Percentiles rank a stretch among this genome's conserved stretches.
These are phyloP conservation scores for Campaea margaritaria DNA, from an alignment of 2,888 invertebrate species.

Conservation along the genomic window DNA sequence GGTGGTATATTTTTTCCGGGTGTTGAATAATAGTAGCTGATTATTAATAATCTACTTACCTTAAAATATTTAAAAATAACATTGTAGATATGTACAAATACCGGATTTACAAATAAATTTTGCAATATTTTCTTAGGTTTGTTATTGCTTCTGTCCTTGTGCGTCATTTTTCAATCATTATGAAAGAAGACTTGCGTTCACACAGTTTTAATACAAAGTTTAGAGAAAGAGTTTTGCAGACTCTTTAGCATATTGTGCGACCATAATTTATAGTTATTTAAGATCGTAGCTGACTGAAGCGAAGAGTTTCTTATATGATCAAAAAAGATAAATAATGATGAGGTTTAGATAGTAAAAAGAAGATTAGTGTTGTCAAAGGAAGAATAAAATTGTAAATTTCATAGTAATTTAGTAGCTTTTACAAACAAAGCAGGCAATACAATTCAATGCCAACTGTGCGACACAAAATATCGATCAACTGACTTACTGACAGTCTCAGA, in stretches of 20 bases:
- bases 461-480: not conserved
- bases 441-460: slow-evolving; percentile 11
- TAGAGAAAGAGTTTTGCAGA: too few relatives aligned
- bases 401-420: slow-evolving; percentile 4
- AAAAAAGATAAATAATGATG: too few relatives aligned
- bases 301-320: too few relatives aligned
- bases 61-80: slow-evolving; percentile 29
- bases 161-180: slow-evolving; percentile 22
- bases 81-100: slow-evolving; percentile 29
- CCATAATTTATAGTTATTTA: too few relatives aligned
- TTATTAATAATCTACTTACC: slow-evolving; percentile 19
- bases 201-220: not conserved
- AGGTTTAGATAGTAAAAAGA: too few relatives aligned
- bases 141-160: slow-evolving; percentile 19
- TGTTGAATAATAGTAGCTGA: not conserved
- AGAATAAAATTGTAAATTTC: too few relatives aligned
- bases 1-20: too few relatives aligned
- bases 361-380: too few relatives aligned
- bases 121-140: slow-evolving; percentile 12
- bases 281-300: too few relatives aligned
- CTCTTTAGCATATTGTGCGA: too few relatives aligned
- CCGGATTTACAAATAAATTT: slow-evolving; percentile 26
- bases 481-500: too few relatives aligned
- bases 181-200: not conserved
- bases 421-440: slow-evolving; percentile 4